Evolutionary conservation across 2,113 vertebrate species (phyloP), one percentile per base, ranked within the genome.

Genomic region (Capra hircus): DNA sequence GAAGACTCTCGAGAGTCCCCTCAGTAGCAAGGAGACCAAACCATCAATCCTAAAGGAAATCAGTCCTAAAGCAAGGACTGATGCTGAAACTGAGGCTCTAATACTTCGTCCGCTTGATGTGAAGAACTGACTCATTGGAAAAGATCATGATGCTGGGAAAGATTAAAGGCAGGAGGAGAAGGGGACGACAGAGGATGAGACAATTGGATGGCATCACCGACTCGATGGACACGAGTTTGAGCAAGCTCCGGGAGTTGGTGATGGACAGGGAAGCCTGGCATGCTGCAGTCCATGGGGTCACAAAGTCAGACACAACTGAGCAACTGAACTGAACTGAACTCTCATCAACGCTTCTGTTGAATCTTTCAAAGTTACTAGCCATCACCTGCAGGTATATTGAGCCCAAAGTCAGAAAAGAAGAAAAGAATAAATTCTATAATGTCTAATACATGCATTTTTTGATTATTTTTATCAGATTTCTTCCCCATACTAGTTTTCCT

Each of bases 351-450:
- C 1, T 1, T 88, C 84, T 88, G 81, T 45, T 55, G 96, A 67
- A 53, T 96, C 94, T 57, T 97, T 74, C n/a, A 64, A 81, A 53
- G 33, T 74, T 77, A 91, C 93, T 67, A 30, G 71, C 48, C 13
- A 10, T 80, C 40, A 36, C 25, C 71, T 80, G 19, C 14, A 91
- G 33, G 55, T 28, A 30, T 48, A n/a, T 2, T 8, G 19, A 85
- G 11, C 15, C 25, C 25, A 13, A 2, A 59, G 30, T 36, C 13
- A 12, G 30, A 59, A 62, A 77, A 11, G 52, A 88, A 90, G n/a
- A 25, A n/a, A 4, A 11, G 9, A 60, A 92, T 25, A 48, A 45
- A 81, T 28, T 62, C 91, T 88, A 88, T 36, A 95, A 88, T 93
- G 92, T 30, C 33, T 81, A 59, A 21, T 60, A 87, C 15, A 62